Conservation (phyloP, 2,113 vertebrate species). For the Suricata suricatta region DNA sequence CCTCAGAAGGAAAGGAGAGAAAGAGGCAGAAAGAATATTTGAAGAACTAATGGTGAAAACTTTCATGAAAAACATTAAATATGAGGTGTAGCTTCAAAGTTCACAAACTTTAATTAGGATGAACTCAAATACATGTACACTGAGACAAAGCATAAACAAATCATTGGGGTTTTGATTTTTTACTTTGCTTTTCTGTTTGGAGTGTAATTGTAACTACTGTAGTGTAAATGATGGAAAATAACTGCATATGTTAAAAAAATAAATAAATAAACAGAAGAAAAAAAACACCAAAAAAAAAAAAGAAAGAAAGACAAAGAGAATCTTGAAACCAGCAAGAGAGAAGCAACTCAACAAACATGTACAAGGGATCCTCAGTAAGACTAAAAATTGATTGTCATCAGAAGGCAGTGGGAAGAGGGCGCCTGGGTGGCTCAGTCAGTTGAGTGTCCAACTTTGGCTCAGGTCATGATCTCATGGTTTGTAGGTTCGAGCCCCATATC, state of each 20-base stretch:
- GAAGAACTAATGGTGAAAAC: background rate
- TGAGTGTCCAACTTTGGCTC: too few species aligned
- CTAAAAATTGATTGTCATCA: background rate
- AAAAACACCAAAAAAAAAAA: too few species aligned
- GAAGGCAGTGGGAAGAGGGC: background rate
- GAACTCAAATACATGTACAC: background rate
- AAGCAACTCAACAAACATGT: background rate
- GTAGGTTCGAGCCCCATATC: too few species aligned
- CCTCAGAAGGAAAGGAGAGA: background rate
- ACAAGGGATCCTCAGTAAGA: background rate
- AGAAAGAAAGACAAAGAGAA: background rate
- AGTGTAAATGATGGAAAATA: too few species aligned
- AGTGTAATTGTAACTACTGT: too few species aligned
- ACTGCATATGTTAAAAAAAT: too few species aligned
- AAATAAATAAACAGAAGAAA: too few species aligned
- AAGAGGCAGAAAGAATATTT: background rate
- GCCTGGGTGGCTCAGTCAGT: too few species aligned
- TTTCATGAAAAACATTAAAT: background rate
- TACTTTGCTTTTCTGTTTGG: too few species aligned
- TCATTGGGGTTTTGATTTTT: too few species aligned
- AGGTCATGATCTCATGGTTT: too few species aligned
- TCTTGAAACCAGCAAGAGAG: background rate
- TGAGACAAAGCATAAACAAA: background rate
- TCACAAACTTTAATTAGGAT: background rate
- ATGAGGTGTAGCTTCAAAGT: background rate